These are phyloP conservation scores for Pyrochroa serraticornis DNA, from an alignment of 2,888 invertebrate species.

Conservation along the genomic window DNA sequence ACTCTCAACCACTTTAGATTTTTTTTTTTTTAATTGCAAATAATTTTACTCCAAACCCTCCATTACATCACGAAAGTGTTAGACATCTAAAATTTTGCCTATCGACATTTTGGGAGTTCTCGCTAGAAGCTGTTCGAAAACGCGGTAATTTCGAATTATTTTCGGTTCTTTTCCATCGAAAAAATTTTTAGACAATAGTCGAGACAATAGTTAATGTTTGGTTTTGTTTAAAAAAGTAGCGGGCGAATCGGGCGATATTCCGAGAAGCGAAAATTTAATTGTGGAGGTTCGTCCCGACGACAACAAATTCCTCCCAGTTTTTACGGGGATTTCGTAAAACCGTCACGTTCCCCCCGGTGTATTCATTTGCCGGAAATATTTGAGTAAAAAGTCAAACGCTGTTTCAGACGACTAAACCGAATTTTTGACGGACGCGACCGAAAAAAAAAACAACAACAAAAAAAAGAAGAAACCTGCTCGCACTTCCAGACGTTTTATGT, in stretches of 20 bases:
- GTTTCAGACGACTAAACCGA: slow-evolving; percentile 42
- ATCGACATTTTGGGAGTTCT: too few species aligned
- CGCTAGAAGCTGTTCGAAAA: too few species aligned
- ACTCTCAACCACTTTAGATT: neutral
- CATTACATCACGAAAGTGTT: too few species aligned
- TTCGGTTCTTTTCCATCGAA: too few species aligned
- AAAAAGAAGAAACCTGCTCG: neutral
- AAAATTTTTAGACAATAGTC: too few species aligned
- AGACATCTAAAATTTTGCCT: too few species aligned
- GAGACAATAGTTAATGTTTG: too few species aligned
- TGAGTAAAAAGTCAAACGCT: slow-evolving; percentile 46
- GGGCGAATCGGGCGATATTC: slow-evolving; percentile 35
- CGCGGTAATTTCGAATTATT: too few species aligned
- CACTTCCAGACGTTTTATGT: slow-evolving; percentile 5
- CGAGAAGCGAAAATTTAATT: slow-evolving; percentile 49
- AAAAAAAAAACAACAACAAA: slow-evolving; percentile 20
- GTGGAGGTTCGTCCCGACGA: slow-evolving; percentile 32
- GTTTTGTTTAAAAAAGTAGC: slow-evolving; percentile 1
- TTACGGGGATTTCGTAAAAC: slow-evolving; percentile 30
- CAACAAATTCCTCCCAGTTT: slow-evolving; percentile 32
- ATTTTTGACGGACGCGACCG: slow-evolving; percentile 43
- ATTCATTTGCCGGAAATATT: slow-evolving; percentile 53
- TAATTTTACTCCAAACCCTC: too few species aligned
- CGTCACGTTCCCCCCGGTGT: slow-evolving; percentile 23
- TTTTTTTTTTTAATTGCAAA: too few species aligned